phyloP scores from a whole-genome alignment of 2,797 vertebrate species.

The Eupleurogrammus muticus region DNA sequence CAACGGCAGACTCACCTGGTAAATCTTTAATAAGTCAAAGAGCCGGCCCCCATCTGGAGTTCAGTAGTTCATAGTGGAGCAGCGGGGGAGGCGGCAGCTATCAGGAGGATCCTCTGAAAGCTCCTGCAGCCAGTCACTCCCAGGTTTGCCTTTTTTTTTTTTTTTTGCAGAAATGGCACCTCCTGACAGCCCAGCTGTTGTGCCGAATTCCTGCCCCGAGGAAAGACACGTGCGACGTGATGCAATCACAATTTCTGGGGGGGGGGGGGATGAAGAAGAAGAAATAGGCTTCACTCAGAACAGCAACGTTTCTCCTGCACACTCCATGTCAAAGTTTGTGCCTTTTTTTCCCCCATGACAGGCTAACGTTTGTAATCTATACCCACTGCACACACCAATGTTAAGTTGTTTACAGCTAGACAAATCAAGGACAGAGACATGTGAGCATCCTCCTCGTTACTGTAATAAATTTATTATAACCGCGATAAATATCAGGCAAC shows the following conservation, averaged over 20 bases:
- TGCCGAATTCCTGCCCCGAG: conserved; percentile 47
- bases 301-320: too few species aligned
- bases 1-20: conserved; percentile 43
- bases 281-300: background rate
- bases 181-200: conserved; percentile 74
- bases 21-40: conserved; percentile 71
- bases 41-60: conserved; percentile 63
- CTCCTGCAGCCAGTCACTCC: conserved; percentile 47
- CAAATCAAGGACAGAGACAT: conserved; percentile 43
- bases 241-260: conserved; percentile 58
- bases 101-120: conserved; percentile 57
- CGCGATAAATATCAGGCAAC: conserved; percentile 26
- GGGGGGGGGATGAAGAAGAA: conserved; percentile 4
- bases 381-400: conserved; percentile 39
- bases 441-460: conserved; percentile 40
- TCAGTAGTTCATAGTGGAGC: conserved; percentile 62
- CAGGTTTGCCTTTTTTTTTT: too few species aligned
- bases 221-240: conserved; percentile 60
- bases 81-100: conserved; percentile 41
- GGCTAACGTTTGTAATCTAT: conserved; percentile 35
- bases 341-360: conserved; percentile 36
- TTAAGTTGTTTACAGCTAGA: conserved; percentile 47
- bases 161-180: conserved; percentile 52
- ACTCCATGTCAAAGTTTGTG: conserved; percentile 32
- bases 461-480: conserved; percentile 45